Base-by-base conservation (phyloP, 2,797 vertebrate genomes). In the Rhinogobio ventralis region DNA sequence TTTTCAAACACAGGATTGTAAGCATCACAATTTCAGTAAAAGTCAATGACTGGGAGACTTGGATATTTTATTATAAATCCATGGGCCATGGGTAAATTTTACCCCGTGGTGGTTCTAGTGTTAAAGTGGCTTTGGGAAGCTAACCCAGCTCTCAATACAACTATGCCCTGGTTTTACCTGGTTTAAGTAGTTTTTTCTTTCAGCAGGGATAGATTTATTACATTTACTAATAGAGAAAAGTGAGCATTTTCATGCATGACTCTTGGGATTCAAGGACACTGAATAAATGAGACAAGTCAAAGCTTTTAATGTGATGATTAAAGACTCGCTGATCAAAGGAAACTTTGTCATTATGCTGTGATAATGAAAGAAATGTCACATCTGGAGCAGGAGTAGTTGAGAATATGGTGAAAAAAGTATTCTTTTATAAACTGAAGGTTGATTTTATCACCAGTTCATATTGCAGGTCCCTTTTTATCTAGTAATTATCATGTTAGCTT, bases 291-390 rank as follows among this genome's bases (percentile, higher is more conserved):
- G 15, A 49, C 57, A 75, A 82, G 57, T 39, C 71, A 28, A 53
- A 39, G 81, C 71, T 83, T 83, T 83, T 51, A 66, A 83, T 75
- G n/a, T 75, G 60, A 33, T 75, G 60, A 66, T 75, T 83, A 75
- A 75, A 75, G 60, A 53, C 60, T 67, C 1, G 0, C 10, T 66
- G 45, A 83, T 66, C 30, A 75, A 83, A 67, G 0, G 2, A 75
- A 83, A 13, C 23, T 53, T 9, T 36, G 57, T 66, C 30, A 23
- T 75, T 75, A 66, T 39, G 28, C 75, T 83, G 45, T 74, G 57
- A 74, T 51, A 49, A 36, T 62, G 57, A 83, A 23, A 75, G 72
- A 66, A 46, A 51, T 74, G 23, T 39, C 45, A 53, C 28, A 73
- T 33, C 14, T 33, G 60, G 15, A 36, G 30, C 4, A 71, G 49